Conservation (phyloP, 2,113 vertebrate genomes). For the Nipponia nippon region DNA sequence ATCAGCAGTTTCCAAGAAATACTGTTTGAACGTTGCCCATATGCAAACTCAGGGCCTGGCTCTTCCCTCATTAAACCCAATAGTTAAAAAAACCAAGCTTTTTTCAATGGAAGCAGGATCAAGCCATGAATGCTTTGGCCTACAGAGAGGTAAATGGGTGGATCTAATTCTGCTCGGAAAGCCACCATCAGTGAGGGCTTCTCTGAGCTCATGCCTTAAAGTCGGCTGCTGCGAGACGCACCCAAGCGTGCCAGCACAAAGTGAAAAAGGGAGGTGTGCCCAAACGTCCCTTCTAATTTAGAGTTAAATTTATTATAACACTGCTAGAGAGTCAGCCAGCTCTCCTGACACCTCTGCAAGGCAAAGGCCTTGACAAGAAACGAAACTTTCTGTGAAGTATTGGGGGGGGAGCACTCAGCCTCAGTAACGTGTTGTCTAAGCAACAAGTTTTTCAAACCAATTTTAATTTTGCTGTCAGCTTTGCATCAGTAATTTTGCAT, state of each 20-base stretch:
- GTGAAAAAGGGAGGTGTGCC: neutral
- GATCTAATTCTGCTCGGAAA: neutral
- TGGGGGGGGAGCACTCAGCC: neutral
- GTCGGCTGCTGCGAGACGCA: neutral
- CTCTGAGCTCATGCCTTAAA: rapidly evolving
- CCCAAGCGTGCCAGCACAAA: neutral
- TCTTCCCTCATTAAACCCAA: neutral
- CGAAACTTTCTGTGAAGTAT: rapidly evolving
- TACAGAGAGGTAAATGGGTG: neutral
- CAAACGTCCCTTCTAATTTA: neutral
- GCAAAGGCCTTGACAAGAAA: neutral
- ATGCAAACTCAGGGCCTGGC: neutral
- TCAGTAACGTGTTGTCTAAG: neutral
- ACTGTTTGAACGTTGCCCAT: neutral
- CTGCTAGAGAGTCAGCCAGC: neutral
- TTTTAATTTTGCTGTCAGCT: neutral
- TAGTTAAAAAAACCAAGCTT: neutral
- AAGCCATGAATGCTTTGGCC: neutral
- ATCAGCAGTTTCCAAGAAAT: slow-evolving; percentile 38
- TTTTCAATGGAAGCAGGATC: neutral
- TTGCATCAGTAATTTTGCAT: neutral
- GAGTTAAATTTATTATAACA: rapidly evolving
- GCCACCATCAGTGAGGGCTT: neutral
- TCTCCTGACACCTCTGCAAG: neutral
- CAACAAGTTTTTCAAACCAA: neutral